Evolutionary conservation across 2,797 vertebrate species (phyloP).

Genomic region (Pangasius macronema): DNA sequence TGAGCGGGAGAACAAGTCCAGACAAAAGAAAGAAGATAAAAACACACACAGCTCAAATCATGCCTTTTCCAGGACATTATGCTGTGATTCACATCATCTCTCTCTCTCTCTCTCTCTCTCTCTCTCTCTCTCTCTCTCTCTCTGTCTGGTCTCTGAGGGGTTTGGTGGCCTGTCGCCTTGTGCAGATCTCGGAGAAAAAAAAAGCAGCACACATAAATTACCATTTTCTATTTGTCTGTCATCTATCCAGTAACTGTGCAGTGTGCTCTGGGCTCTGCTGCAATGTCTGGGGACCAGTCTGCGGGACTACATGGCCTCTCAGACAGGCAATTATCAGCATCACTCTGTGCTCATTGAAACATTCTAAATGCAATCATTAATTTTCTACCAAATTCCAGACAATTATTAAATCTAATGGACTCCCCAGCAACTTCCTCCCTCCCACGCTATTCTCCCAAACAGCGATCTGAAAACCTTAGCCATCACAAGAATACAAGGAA

Average conservation of each 20-base stretch:
- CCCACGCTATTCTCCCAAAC: not conserved
- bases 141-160: slow-evolving; percentile 56
- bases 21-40: slow-evolving; percentile 48
- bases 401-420: slow-evolving; percentile 39
- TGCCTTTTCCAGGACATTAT: slow-evolving; percentile 64
- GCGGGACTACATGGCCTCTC: slow-evolving; percentile 53
- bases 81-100: slow-evolving; percentile 55
- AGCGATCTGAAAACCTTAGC: not conserved
- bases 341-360: slow-evolving; percentile 51
- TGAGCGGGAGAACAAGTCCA: slow-evolving; percentile 57
- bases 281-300: slow-evolving; percentile 57
- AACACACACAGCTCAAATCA: slow-evolving; percentile 45
- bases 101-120: slow-evolving; percentile 56
- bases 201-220: slow-evolving; percentile 67
- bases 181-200: slow-evolving; percentile 58
- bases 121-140: slow-evolving; percentile 58
- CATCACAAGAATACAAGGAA: not conserved
- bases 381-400: slow-evolving; percentile 33
- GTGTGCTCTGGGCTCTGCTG: slow-evolving; percentile 49
- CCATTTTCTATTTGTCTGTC: slow-evolving; percentile 70
- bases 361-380: slow-evolving; percentile 51
- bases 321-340: slow-evolving; percentile 66
- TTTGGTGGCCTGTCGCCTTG: slow-evolving; percentile 60
- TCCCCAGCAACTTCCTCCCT: slow-evolving; percentile 7
- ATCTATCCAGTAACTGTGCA: slow-evolving; percentile 62